These are phyloP conservation scores for Metallyticus violacea DNA, from an alignment of 2,888 invertebrate genomes.

Conservation along the genomic window DNA sequence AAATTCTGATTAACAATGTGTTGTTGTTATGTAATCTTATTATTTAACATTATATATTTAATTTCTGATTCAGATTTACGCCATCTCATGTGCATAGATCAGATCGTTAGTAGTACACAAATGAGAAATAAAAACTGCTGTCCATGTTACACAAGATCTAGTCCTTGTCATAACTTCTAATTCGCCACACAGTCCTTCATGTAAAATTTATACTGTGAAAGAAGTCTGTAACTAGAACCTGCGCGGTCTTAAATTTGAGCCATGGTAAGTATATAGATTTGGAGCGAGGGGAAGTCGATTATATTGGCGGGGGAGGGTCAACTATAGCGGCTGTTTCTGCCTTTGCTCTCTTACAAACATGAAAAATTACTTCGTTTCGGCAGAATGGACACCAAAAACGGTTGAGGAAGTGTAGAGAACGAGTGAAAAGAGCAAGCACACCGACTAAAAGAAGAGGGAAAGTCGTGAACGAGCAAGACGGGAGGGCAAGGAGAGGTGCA, in stretches of 20 bases:
- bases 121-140: too few relatives aligned
- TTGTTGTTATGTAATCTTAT: too few relatives aligned
- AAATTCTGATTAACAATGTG: too few relatives aligned
- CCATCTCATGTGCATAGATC: too few relatives aligned
- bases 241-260: neutral
- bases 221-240: neutral
- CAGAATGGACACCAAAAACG: constrained; percentile 25
- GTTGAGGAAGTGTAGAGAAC: constrained; percentile 1
- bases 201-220: neutral
- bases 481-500: neutral
- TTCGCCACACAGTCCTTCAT: neutral
- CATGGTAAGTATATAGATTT: neutral
- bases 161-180: too few relatives aligned
- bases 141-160: too few relatives aligned
- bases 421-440: neutral
- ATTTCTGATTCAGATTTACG: too few relatives aligned
- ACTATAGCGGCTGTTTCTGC: neutral
- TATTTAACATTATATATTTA: too few relatives aligned
- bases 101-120: too few relatives aligned
- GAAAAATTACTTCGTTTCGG: constrained; percentile 31
- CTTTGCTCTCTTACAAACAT: constrained; percentile 20
- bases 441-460: neutral
- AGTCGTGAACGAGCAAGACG: neutral
- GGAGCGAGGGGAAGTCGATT: neutral
- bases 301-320: neutral